Evolutionary conservation across 2,888 invertebrate species (phyloP).

Genomic region (Cyclophora punctaria): DNA sequence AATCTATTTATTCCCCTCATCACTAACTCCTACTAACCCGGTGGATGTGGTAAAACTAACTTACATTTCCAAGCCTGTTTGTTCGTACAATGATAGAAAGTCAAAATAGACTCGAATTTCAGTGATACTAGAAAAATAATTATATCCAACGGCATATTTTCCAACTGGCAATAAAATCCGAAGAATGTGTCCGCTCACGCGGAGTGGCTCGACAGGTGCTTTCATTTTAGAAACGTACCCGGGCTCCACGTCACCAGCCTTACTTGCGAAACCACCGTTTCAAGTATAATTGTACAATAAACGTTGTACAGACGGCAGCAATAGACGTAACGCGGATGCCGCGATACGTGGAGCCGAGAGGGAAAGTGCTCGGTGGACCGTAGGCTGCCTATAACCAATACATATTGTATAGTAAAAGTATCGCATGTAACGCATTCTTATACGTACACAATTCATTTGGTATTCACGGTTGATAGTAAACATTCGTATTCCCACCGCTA

Average conservation of each 20-base stretch:
- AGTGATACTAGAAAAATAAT: constrained; percentile 7
- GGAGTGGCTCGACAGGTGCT: constrained; percentile 36
- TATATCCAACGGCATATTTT: constrained; percentile 4
- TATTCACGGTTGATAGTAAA: constrained; percentile 27
- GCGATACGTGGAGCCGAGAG: constrained; percentile 44
- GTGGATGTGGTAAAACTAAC: too few species aligned
- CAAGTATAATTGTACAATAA: constrained; percentile 32
- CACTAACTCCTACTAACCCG: too few species aligned
- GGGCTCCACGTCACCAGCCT: constrained; percentile 31
- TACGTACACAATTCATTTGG: constrained; percentile 30
- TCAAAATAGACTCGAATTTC: neutral
- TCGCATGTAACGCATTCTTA: constrained; percentile 30
- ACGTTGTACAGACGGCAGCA: too few species aligned
- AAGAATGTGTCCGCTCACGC: constrained; percentile 26
- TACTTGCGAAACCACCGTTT: constrained; percentile 36
- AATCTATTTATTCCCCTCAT: constrained; percentile 6
- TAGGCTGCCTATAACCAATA: constrained; percentile 44
- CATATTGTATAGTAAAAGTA: constrained; percentile 42
- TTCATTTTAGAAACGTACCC: constrained; percentile 47
- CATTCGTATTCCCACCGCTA: constrained; percentile 26
- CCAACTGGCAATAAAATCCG: constrained; percentile 20
- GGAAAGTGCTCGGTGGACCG: constrained; percentile 63
- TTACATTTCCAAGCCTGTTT: too few species aligned
- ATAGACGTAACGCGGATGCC: constrained; percentile 33
- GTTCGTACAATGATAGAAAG: constrained; percentile 5